Conservation (phyloP, 2,797 vertebrate species). For the Amphiprion clarkii region DNA sequence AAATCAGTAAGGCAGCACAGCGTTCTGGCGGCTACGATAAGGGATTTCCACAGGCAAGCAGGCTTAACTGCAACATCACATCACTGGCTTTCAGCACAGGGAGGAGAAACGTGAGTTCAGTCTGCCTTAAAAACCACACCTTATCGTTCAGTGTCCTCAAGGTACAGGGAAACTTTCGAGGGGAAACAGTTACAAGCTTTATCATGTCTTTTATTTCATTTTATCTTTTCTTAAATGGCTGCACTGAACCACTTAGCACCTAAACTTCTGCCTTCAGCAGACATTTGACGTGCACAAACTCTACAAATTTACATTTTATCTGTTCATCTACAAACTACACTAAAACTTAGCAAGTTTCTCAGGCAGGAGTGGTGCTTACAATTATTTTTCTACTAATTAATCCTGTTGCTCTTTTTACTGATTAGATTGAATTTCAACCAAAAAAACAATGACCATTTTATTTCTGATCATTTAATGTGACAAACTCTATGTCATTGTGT, state of each 20-base stretch:
- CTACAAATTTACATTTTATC: background rate
- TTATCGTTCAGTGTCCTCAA: conserved; percentile 38
- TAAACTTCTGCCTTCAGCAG: background rate
- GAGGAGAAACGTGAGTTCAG: conserved; percentile 21
- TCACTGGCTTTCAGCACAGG: conserved; percentile 5
- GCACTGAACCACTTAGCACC: conserved; percentile 1
- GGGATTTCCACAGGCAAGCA: conserved; percentile 29
- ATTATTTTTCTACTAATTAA: no score
- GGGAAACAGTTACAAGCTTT: conserved; percentile 2
- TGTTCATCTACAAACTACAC: no score
- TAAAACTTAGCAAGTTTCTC: no score
- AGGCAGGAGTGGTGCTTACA: no score
- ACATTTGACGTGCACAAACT: background rate
- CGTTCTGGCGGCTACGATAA: conserved; percentile 51
- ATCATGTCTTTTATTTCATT: background rate
- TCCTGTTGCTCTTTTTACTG: no score
- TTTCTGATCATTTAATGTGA: no score
- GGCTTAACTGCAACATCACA: conserved; percentile 25
- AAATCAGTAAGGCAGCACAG: conserved; percentile 13
- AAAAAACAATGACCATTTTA: no score
- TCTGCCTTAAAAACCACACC: conserved; percentile 18
- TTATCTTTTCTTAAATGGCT: conserved; percentile 10
- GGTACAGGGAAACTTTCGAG: background rate
- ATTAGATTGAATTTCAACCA: no score
- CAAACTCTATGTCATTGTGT: no score